Conservation (phyloP, 2,888 invertebrate species). For the Agriopis aurantiaria region DNA sequence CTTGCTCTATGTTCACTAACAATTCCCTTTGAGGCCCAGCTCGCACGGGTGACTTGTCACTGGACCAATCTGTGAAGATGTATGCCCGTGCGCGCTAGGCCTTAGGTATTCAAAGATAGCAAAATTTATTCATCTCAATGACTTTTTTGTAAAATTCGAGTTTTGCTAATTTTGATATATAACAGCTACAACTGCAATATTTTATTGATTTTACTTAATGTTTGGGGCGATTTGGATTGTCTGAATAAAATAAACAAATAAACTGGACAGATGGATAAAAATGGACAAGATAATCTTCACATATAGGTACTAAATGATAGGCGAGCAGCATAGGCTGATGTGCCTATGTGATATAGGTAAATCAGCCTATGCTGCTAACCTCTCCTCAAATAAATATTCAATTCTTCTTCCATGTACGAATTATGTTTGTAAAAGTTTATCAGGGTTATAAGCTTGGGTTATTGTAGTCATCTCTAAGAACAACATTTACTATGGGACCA, state of each 20-base stretch:
- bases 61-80: too few relatives aligned
- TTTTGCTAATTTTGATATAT: conserved; percentile 21
- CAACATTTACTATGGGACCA: too few relatives aligned
- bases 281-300: too few relatives aligned
- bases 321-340: too few relatives aligned
- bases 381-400: too few relatives aligned
- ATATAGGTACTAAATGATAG: too few relatives aligned
- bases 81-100: neutral
- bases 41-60: too few relatives aligned
- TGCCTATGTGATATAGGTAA: too few relatives aligned
- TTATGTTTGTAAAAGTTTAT: neutral
- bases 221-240: conserved; percentile 33
- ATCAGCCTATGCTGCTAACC: too few relatives aligned
- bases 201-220: conserved; percentile 22
- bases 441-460: neutral
- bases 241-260: conserved; percentile 10
- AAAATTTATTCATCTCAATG: conserved; percentile 2
- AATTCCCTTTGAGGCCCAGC: neutral
- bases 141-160: neutral
- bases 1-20: conserved; percentile 46
- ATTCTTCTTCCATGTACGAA: neutral
- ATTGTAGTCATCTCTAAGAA: too few relatives aligned
- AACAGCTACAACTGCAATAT: conserved; percentile 16
- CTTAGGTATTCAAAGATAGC: conserved; percentile 12
- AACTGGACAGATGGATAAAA: too few relatives aligned